Percentiles rank a stretch among this genome's conserved stretches.
phyloP scores from a whole-genome alignment of 2,797 vertebrate species.

The Odontamblyopus rebecca region DNA sequence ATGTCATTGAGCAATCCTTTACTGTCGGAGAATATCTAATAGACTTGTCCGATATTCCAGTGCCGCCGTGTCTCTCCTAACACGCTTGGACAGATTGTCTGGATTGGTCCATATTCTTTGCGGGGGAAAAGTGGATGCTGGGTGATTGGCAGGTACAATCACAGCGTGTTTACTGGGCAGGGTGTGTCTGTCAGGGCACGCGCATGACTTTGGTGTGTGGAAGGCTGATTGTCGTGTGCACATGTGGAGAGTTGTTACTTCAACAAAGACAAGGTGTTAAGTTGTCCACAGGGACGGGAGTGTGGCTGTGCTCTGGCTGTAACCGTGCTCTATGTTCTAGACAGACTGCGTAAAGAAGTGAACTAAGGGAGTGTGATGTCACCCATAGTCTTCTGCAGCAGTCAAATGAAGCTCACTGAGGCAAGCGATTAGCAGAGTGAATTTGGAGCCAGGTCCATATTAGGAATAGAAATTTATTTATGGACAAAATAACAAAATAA shows the following conservation, averaged over 20 bases:
- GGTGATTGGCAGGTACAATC: slow-evolving; percentile 66
- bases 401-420: no score
- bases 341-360: background rate
- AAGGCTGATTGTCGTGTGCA: slow-evolving; percentile 21
- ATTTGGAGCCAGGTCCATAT: no score
- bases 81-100: slow-evolving; percentile 23
- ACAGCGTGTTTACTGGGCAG: slow-evolving; percentile 42
- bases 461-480: no score
- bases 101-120: slow-evolving; percentile 26
- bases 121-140: slow-evolving; percentile 43
- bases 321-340: background rate
- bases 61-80: slow-evolving; percentile 42
- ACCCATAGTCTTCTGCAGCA: no score
- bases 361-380: no score
- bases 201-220: slow-evolving; percentile 29
- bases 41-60: slow-evolving; percentile 56
- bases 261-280: slow-evolving; percentile 7
- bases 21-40: slow-evolving; percentile 42
- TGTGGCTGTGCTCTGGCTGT: background rate
- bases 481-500: no score
- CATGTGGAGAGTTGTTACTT: slow-evolving; percentile 1
- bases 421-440: no score
- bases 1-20: slow-evolving; percentile 38
- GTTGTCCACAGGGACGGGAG: background rate
- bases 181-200: slow-evolving; percentile 39